These are phyloP conservation scores for Phocides pigmalion DNA, from an alignment of 1,140 invertebrate species.

Conservation along the genomic window DNA sequence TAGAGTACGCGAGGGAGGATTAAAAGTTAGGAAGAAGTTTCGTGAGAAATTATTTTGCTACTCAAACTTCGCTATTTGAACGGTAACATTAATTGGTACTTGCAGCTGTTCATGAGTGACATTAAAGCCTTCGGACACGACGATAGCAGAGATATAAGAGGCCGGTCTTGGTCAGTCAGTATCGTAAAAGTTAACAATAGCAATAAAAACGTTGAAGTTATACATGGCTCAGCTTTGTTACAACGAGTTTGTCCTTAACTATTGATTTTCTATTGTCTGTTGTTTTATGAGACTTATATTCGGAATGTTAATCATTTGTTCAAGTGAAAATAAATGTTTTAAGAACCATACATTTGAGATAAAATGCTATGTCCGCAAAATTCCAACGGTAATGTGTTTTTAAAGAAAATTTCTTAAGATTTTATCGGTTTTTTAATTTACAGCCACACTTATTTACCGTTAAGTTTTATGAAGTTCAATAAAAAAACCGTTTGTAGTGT, in stretches of 20 bases:
- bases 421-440: no score
- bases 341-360: neutral
- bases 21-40: no score
- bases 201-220: conserved; percentile 44
- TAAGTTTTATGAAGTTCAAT: no score
- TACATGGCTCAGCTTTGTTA: conserved; percentile 32
- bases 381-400: no score
- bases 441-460: no score
- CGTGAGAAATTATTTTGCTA: neutral
- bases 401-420: no score
- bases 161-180: conserved; percentile 33
- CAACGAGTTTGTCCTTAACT: conserved; percentile 23
- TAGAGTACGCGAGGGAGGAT: no score
- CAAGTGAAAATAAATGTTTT: neutral
- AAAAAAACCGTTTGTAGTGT: no score
- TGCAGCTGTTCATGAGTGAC: conserved; percentile 22
- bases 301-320: neutral
- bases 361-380: no score
- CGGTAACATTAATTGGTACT: conserved; percentile 25
- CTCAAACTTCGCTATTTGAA: conserved; percentile 14
- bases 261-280: conserved; percentile 28
- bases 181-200: conserved; percentile 48
- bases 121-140: conserved; percentile 24
- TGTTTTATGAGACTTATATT: conserved; percentile 14
- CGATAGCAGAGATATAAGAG: conserved; percentile 41